phyloP scores from a whole-genome alignment of 2,113 vertebrate species.

The Catharus fuscescens region DNA sequence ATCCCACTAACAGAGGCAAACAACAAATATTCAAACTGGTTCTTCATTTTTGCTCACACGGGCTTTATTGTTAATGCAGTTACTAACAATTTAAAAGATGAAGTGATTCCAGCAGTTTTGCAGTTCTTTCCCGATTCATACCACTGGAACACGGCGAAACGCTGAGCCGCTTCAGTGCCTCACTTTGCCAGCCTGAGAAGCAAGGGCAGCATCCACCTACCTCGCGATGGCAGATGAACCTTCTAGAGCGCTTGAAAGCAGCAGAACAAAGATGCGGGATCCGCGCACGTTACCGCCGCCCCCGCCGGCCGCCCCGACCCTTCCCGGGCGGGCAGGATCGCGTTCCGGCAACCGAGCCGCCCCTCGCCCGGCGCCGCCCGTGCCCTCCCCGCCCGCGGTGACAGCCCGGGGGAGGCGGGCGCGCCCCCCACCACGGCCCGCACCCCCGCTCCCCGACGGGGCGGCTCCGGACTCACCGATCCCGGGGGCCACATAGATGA shows the following conservation, averaged over 20 bases:
- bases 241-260: constrained; percentile 31
- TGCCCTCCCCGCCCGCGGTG: neutral
- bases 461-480: constrained; percentile 82
- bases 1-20: neutral
- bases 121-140: neutral
- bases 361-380: neutral
- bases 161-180: neutral
- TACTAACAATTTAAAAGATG: neutral
- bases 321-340: neutral
- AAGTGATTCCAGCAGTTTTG: neutral
- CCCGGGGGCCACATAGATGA: constrained; percentile 94
- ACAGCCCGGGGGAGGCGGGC: neutral
- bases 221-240: constrained; percentile 27
- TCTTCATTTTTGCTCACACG: neutral
- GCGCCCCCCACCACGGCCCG: neutral
- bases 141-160: neutral
- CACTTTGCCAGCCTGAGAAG: neutral
- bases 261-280: constrained; percentile 30
- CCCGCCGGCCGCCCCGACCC: neutral
- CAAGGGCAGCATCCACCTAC: neutral
- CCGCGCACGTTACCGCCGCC: neutral
- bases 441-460: too few relatives aligned
- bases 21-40: neutral
- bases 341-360: neutral
- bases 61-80: neutral